A percentile compares a stretch with the other conserved stretches of the same genome.
Conservation (phyloP, 2,888 invertebrate genomes). For the Oscheius sp. region DNA sequence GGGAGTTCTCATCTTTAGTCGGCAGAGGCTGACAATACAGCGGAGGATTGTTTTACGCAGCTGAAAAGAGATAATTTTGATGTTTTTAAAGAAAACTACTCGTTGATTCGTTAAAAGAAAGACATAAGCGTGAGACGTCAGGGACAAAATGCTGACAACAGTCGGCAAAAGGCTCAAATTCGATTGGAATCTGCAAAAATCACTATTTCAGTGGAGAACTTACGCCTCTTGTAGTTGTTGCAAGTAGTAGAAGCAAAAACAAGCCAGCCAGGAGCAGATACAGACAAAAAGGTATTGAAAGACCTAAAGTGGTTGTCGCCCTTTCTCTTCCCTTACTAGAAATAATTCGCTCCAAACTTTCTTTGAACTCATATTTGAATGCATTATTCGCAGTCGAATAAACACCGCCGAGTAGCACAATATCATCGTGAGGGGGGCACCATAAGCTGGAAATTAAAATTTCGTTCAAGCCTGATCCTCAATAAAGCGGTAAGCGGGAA, state of each 20-base stretch:
- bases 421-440: not conserved
- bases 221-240: not conserved
- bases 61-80: no score
- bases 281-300: conserved; percentile 15
- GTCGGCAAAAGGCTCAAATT: not conserved
- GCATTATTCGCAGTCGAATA: not conserved
- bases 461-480: no score
- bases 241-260: conserved; percentile 8
- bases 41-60: no score
- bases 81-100: not conserved
- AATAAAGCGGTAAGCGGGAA: no score
- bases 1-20: no score
- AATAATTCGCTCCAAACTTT: not conserved
- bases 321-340: not conserved
- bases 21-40: no score
- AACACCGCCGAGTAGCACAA: not conserved
- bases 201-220: not conserved
- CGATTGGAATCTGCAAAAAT: conserved; percentile 8
- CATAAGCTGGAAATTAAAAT: conserved; percentile 9
- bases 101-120: conserved; percentile 1
- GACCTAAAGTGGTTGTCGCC: not conserved
- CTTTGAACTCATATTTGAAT: not conserved
- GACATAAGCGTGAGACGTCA: conserved; percentile 7
- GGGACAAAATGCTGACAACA: conserved; percentile 8
- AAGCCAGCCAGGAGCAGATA: not conserved